Base-by-base conservation (phyloP, 2,113 vertebrate species). In the Anarhynchus alexandrinus region DNA sequence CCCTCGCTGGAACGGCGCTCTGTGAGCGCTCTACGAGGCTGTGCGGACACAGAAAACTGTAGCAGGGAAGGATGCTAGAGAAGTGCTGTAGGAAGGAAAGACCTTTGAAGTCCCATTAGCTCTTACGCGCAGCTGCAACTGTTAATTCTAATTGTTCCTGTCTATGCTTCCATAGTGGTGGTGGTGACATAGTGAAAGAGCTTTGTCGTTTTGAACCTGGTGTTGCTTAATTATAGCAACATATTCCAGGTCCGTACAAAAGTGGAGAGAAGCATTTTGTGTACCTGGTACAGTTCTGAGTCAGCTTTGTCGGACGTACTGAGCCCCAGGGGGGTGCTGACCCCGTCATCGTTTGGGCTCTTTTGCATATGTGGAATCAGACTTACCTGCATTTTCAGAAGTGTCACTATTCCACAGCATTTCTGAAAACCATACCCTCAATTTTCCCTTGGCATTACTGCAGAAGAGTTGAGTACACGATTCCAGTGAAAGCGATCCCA, bases 41-140 rank as follows among this genome's bases (percentile, higher is more conserved):
- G 20, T 5, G 45, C 47, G 38, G 18, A 3, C 12, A 3, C 21
- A 2, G 5, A 3, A 14, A 38, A 1, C n/a, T 32, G n/a, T 2
- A 9, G 47, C 7, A 26, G 72, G 42, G 29, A 21, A 36, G n/a
- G 11, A 0, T 5, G 4, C 61, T 43, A 4, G 10, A 12, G 27
- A 55, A 5, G 14, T 19, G 40, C 52, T 16, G 17, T 7, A 1
- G 5, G 17, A 32, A 45, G 62, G 21, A 26, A 38, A 57, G 27
- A 22, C 36, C n/a, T 51, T 69, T 42, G n/a, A 29, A 42, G 29
- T 71, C 38, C 40, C 19, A 3, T 11, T 17, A 36, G 34, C 18
- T 59, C 52, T 47, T n/a, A 26, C 0, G 4, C 32, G 15, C 23
- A 21, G 12, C 32, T 25, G 30, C 57, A 32, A 3, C 26, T 49